Evolutionary conservation across 2,797 vertebrate genomes (phyloP).

Genomic region (Pantherophis vulpinus): DNA sequence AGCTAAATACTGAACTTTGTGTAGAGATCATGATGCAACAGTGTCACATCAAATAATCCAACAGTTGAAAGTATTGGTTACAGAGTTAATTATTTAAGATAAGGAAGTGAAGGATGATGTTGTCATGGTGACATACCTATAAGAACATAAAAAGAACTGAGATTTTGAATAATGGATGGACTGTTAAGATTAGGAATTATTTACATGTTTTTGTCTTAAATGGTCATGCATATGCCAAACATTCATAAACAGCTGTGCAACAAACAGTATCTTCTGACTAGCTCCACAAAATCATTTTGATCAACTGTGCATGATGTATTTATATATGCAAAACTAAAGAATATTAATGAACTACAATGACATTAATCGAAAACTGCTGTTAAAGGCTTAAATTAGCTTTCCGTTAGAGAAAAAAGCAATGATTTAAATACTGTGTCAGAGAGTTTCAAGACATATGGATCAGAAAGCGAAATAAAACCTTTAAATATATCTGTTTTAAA

Average conservation of each 20-base stretch:
- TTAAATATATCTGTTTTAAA: background rate
- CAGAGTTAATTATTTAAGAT: slow-evolving; percentile 57
- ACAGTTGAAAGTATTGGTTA: slow-evolving; percentile 43
- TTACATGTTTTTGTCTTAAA: slow-evolving; percentile 66
- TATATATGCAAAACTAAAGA: background rate
- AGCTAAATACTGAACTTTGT: background rate
- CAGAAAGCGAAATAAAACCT: background rate
- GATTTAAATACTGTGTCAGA: background rate
- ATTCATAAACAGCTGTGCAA: slow-evolving; percentile 36
- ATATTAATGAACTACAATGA: background rate
- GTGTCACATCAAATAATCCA: slow-evolving; percentile 39
- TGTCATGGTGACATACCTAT: slow-evolving; percentile 81
- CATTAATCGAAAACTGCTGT: background rate
- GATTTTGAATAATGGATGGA: slow-evolving; percentile 82
- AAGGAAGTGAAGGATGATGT: slow-evolving; percentile 60
- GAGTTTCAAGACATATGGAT: background rate
- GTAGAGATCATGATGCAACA: background rate
- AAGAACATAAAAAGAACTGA: slow-evolving; percentile 67
- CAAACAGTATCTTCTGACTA: slow-evolving; percentile 32
- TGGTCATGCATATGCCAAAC: slow-evolving; percentile 43
- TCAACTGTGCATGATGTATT: slow-evolving; percentile 13
- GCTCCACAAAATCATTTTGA: slow-evolving; percentile 39
- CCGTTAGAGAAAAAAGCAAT: background rate
- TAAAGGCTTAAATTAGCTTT: background rate
- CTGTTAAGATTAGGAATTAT: slow-evolving; percentile 77